phyloP scores from a whole-genome alignment of 2,113 vertebrate species.

The Pangasianodon gigas region DNA sequence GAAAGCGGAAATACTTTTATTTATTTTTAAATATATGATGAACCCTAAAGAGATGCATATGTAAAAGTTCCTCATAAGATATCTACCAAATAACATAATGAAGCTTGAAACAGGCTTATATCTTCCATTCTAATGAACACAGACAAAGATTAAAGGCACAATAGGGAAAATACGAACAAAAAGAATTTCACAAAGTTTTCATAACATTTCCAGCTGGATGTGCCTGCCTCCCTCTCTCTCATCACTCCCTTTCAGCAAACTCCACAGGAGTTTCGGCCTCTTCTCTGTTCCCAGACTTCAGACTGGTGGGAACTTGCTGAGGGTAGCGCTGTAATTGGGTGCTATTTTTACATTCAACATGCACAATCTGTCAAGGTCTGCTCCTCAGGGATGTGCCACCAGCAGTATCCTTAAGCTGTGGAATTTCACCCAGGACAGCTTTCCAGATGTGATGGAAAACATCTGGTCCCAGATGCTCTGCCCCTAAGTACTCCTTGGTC shows the following conservation, averaged over 20 bases:
- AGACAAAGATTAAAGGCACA: background rate
- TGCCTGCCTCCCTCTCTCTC: conserved; percentile 40
- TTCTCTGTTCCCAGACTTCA: conserved; percentile 75
- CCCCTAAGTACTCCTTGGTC: background rate
- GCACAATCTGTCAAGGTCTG: conserved; percentile 69
- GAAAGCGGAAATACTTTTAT: background rate
- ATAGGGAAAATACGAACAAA: background rate
- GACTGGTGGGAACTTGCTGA: conserved; percentile 75
- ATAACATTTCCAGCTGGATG: conserved; percentile 49
- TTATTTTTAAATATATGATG: background rate
- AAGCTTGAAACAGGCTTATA: background rate
- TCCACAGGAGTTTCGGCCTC: conserved; percentile 51
- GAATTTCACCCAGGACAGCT: conserved; percentile 77
- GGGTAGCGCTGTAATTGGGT: conserved; percentile 66
- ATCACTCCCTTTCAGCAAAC: conserved; percentile 3
- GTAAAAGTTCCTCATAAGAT: background rate
- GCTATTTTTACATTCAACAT: conserved; percentile 74
- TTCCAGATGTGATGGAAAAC: conserved; percentile 79
- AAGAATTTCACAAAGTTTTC: background rate
- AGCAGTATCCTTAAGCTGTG: conserved; percentile 69
- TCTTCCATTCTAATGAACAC: background rate
- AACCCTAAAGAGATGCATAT: background rate
- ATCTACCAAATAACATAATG: background rate
- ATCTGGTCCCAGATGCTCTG: conserved; percentile 68
- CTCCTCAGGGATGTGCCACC: conserved; percentile 72